A percentile compares a stretch with the other conserved stretches of the same genome.
phyloP scores from a whole-genome alignment of 2,888 invertebrate genomes.

The Adela reaumurella region DNA sequence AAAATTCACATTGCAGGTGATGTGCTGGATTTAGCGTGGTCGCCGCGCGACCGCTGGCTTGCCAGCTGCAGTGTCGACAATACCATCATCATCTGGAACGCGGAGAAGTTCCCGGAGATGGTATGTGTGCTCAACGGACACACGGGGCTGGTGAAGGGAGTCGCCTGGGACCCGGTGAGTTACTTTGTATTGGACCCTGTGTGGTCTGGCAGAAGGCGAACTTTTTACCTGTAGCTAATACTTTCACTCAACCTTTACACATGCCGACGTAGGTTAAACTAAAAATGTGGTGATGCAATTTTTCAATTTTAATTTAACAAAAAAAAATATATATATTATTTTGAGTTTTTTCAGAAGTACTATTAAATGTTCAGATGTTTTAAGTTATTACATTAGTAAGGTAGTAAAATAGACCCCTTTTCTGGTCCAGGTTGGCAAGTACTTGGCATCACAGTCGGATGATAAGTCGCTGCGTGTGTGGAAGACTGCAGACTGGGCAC shows the following conservation, averaged over 20 bases:
- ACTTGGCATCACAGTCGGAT: constrained; percentile 94
- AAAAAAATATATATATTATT: no score
- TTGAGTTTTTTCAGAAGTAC: no score
- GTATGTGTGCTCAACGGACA: constrained; percentile 86
- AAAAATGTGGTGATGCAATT: no score
- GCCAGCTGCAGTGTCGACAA: constrained; percentile 98
- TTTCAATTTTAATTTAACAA: no score
- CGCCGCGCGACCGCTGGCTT: constrained; percentile 87
- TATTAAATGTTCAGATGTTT: no score
- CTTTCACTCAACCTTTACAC: no score
- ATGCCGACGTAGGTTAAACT: no score
- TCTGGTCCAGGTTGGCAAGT: constrained; percentile 88
- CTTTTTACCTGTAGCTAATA: no score
- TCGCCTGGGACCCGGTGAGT: constrained; percentile 93
- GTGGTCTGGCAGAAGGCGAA: no score
- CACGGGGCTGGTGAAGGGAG: constrained; percentile 92
- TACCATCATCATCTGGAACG: constrained; percentile 96
- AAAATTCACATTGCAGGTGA: constrained; percentile 53
- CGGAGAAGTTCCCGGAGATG: constrained; percentile 80
- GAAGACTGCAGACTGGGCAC: constrained; percentile 94
- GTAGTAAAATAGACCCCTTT: no score
- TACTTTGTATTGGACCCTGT: no score
- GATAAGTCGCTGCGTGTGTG: constrained; percentile 92
- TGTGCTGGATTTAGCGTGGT: constrained; percentile 95
- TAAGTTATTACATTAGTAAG: no score